These are phyloP conservation scores for Dendrolimus houi DNA, from an alignment of 2,888 invertebrate genomes.

Conservation along the genomic window DNA sequence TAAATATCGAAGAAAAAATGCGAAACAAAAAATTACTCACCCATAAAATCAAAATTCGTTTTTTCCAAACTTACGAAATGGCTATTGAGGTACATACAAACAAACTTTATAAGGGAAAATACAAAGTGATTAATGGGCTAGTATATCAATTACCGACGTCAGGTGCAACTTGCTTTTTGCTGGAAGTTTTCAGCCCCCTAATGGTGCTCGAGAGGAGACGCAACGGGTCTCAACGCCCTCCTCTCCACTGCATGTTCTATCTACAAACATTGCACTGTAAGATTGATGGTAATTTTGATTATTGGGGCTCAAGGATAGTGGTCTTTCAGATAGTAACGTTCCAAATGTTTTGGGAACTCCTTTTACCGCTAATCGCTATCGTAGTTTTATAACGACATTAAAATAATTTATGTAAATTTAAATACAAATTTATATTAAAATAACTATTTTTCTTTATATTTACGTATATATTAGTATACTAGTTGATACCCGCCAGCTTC, in stretches of 20 bases:
- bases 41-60: too few species aligned
- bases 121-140: slow-evolving; percentile 58
- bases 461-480: too few species aligned
- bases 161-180: slow-evolving; percentile 60
- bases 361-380: too few species aligned
- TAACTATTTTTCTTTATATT: too few species aligned
- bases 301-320: not conserved
- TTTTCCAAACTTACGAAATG: not conserved
- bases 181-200: slow-evolving; percentile 29
- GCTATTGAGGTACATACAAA: slow-evolving; percentile 5
- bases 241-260: slow-evolving; percentile 35
- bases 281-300: slow-evolving; percentile 21
- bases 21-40: too few species aligned
- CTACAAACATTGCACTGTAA: slow-evolving; percentile 17
- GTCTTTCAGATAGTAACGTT: not conserved
- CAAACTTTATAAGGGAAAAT: slow-evolving; percentile 36
- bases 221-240: slow-evolving; percentile 12
- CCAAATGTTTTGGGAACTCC: too few species aligned
- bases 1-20: too few species aligned
- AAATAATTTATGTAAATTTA: too few species aligned
- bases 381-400: too few species aligned
- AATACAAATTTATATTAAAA: too few species aligned
- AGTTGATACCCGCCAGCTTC: too few species aligned
- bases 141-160: slow-evolving; percentile 67
- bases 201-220: slow-evolving; percentile 30